Base-by-base conservation (phyloP, 2,113 vertebrate genomes). In the Poeciliopsis prolifica region DNA sequence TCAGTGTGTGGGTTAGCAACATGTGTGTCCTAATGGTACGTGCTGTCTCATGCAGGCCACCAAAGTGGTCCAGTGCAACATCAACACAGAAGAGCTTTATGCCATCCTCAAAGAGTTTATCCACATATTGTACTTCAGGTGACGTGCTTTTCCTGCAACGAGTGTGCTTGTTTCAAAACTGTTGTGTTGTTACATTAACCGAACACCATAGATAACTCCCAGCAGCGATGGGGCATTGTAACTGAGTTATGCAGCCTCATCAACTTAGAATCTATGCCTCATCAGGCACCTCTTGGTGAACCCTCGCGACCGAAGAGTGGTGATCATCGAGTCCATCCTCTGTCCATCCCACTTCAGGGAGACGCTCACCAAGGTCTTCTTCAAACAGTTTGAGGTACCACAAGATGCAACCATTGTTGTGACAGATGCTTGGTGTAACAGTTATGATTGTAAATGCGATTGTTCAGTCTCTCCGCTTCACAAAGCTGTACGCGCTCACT, bases 71-170 rank as follows among this genome's bases (percentile, higher is more conserved):
- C 97, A 99, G 75, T 97, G 96, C 89, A 97, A 98, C 87, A 97
- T 98, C 86, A 99, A 99, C 79, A 99, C 98, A 78, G 98, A 99
- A 85, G 97, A 99, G 88, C 94, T 99, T 1, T 99, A 99, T 91
- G 95, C 95, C 2, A 97, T 97, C 71, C 95, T 99, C 86, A 98
- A 98, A 94, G 98, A 99, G 82, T 99, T 99, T 72, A 97, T 99
- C 89, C 98, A 99, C 79, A 96, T 95, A 86, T 92, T 99, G 0
- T 99, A 99, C 93, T 99, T 99, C 94, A 97, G 98, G 98, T 99
- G 82, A 89, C 64, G 54, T 28, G 42, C 40, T 48, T 30, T 8
- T 58, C 5, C 51, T n/a, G 24, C 22, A 69, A 13, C 33, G 4
- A 30, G 14, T 11, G 12, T 24, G 9, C 15, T 13, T 5, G 2